These are phyloP conservation scores for Nothura maculosa DNA, from an alignment of 2,797 vertebrate genomes.

Conservation along the genomic window DNA sequence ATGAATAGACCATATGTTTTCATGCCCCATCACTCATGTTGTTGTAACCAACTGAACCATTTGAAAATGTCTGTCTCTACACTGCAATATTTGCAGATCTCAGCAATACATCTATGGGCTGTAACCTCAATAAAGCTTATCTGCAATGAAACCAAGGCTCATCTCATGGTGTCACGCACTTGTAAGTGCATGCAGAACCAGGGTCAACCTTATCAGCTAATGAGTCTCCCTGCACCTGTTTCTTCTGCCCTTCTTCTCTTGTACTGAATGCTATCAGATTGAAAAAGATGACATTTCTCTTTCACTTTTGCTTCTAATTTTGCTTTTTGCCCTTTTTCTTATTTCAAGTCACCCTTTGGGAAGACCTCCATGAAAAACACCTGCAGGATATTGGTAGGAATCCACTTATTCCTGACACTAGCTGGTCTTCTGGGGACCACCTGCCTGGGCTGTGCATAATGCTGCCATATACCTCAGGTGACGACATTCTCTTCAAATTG, in stretches of 20 bases:
- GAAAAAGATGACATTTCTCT: neutral
- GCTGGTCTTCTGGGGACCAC: neutral
- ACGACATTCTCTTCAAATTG: neutral
- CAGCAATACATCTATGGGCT: neutral
- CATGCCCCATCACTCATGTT: fast-evolving
- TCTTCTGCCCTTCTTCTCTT: neutral
- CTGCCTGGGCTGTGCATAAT: neutral
- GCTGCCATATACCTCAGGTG: neutral
- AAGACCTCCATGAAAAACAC: neutral
- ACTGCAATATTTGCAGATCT: neutral
- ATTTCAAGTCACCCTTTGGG: neutral
- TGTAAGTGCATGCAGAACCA: neutral
- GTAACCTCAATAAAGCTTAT: neutral
- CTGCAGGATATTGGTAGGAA: neutral
- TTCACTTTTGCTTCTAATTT: neutral
- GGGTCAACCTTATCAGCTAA: constrained; percentile 16
- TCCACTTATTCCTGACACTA: neutral
- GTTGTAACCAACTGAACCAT: neutral
- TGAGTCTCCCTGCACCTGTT: neutral
- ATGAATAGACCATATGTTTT: neutral
- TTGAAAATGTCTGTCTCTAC: neutral
- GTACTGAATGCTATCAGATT: neutral
- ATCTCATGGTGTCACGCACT: neutral
- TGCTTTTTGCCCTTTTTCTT: neutral
- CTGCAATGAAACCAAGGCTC: constrained; percentile 2